These are phyloP conservation scores for Catotricha subobsoleta DNA, from an alignment of 2,888 invertebrate species.

Conservation along the genomic window DNA sequence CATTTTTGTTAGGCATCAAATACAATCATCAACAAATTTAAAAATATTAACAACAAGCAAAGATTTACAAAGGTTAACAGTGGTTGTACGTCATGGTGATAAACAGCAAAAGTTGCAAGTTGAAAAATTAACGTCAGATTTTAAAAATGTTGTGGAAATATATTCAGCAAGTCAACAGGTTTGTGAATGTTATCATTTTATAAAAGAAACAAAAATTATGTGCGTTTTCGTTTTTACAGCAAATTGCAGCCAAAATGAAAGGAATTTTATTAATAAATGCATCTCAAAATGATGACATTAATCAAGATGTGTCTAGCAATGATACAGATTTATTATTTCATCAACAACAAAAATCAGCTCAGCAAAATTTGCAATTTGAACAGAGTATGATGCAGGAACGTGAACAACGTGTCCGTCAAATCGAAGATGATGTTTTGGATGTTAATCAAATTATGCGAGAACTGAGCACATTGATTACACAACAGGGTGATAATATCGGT, in stretches of 20 bases:
- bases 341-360: slow-evolving; percentile 21
- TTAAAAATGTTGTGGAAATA: slow-evolving; percentile 57
- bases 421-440: slow-evolving; percentile 67
- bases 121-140: slow-evolving; percentile 66
- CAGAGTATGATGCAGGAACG: slow-evolving; percentile 63
- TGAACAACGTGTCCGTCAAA: slow-evolving; percentile 58
- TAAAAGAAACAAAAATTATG: not conserved
- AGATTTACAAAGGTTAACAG: slow-evolving; percentile 52
- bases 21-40: slow-evolving; percentile 55
- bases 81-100: slow-evolving; percentile 50
- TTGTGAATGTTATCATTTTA: slow-evolving; percentile 13
- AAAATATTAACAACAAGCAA: slow-evolving; percentile 54
- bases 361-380: slow-evolving; percentile 45
- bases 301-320: slow-evolving; percentile 21
- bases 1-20: slow-evolving; percentile 40
- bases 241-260: slow-evolving; percentile 52
- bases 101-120: slow-evolving; percentile 69
- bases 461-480: slow-evolving; percentile 47
- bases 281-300: slow-evolving; percentile 17
- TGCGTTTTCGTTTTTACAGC: slow-evolving; percentile 32
- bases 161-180: slow-evolving; percentile 70
- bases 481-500: slow-evolving; percentile 59
- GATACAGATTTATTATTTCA: slow-evolving; percentile 30
- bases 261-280: slow-evolving; percentile 32
- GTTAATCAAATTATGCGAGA: slow-evolving; percentile 70